phyloP scores from a whole-genome alignment of 2,888 invertebrate genomes.

The Malachius bipustulatus region DNA sequence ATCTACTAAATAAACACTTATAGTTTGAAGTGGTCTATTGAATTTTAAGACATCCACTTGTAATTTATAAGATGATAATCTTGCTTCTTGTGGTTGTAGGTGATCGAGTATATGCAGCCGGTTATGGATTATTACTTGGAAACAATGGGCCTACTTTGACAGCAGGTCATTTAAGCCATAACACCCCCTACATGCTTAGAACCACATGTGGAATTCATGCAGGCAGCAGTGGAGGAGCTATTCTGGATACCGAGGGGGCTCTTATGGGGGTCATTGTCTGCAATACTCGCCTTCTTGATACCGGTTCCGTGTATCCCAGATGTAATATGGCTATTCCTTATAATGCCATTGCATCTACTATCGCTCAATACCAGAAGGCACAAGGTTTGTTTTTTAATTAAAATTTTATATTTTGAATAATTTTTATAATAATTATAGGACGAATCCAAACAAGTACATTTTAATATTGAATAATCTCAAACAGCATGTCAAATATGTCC shows the following conservation, averaged over 20 bases:
- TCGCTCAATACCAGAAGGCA: constrained; percentile 12
- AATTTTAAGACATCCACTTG: too few relatives aligned
- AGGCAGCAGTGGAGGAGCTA: constrained; percentile 52
- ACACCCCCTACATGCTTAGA: constrained; percentile 44
- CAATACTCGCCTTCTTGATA: constrained; percentile 38
- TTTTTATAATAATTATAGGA: too few relatives aligned
- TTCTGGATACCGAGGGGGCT: constrained; percentile 39
- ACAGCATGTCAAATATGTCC: too few relatives aligned
- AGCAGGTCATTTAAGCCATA: constrained; percentile 44
- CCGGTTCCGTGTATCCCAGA: constrained; percentile 43
- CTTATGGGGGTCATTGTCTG: constrained; percentile 48
- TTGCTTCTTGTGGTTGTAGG: too few relatives aligned
- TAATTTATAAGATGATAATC: too few relatives aligned
- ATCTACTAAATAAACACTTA: too few relatives aligned
- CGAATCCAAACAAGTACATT: too few relatives aligned
- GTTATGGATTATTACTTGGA: constrained; percentile 46
- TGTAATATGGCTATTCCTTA: constrained; percentile 50
- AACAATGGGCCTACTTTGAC: constrained; percentile 42
- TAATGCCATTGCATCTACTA: constrained; percentile 11
- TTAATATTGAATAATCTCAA: too few relatives aligned
- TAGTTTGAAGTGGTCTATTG: too few relatives aligned
- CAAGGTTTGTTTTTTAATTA: constrained; percentile 12
- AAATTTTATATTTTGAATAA: constrained; percentile 6
- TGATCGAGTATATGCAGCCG: constrained; percentile 45
- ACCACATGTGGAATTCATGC: constrained; percentile 53